Percentiles rank a stretch among this genome's conserved stretches.
Conservation (phyloP, 2,113 vertebrate species). For the Prinia subflava region DNA sequence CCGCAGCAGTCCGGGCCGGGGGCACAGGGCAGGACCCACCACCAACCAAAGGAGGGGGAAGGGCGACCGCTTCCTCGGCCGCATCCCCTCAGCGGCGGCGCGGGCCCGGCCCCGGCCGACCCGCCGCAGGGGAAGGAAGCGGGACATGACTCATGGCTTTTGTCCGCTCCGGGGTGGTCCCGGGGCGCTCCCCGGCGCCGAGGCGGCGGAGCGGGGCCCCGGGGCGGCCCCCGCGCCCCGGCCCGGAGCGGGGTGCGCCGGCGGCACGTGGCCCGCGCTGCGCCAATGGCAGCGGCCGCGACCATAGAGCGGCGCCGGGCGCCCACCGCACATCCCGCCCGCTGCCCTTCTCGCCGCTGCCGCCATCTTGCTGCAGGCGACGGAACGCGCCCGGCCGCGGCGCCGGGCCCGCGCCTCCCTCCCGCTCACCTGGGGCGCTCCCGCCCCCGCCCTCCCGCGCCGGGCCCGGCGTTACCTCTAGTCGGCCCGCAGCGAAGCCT, state of each 20-base stretch:
- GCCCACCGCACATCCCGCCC: not conserved
- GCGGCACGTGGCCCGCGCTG: not conserved
- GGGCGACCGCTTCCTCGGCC: not conserved
- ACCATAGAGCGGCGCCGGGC: constrained; percentile 17
- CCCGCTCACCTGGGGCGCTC: not conserved
- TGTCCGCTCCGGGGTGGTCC: not conserved
- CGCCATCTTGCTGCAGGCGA: constrained; percentile 34
- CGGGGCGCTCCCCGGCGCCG: not conserved
- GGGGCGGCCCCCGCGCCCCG: not conserved
- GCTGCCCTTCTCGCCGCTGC: constrained; percentile 6
- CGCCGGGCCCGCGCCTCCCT: not conserved
- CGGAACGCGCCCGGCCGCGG: not conserved
- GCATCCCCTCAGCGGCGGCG: not conserved
- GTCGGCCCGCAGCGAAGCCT: constrained; percentile 37
- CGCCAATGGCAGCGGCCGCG: not conserved
- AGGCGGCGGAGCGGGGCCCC: not conserved
- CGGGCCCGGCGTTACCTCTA: constrained; percentile 27
- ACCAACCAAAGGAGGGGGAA: rapidly evolving
- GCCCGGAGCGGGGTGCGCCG: not conserved
- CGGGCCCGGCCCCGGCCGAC: no score
- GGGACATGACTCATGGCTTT: not conserved
- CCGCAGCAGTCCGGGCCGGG: not conserved
- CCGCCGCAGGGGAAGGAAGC: not conserved
- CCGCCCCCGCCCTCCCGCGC: not conserved
- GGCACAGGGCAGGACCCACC: rapidly evolving